Evolutionary conservation across 2,888 invertebrate genomes (phyloP).

Genomic region (Leptothorax acervorum): DNA sequence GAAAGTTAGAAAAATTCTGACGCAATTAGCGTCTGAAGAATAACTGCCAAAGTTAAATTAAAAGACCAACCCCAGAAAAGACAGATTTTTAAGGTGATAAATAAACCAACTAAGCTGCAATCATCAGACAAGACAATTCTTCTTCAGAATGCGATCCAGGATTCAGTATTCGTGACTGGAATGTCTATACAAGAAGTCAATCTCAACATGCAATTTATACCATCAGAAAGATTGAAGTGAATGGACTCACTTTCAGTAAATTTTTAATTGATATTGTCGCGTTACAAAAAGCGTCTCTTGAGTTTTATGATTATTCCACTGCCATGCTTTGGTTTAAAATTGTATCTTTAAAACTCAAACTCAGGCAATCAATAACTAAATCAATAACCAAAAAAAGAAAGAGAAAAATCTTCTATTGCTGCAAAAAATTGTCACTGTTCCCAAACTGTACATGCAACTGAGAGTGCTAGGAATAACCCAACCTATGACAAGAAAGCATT

Average conservation of each 20-base stretch:
- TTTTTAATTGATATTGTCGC: neutral
- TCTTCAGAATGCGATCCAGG: neutral
- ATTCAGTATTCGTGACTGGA: neutral
- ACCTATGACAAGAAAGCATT: neutral
- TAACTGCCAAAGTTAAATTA: neutral
- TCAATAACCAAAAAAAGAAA: neutral
- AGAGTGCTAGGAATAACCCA: neutral
- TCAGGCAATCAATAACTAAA: neutral
- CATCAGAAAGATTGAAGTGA: neutral
- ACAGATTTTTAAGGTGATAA: neutral
- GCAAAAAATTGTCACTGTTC: neutral
- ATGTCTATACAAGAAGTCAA: constrained; percentile 5
- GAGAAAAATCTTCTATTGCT: neutral
- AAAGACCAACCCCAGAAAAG: neutral
- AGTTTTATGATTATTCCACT: neutral
- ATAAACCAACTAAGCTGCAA: neutral
- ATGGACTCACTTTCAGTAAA: neutral
- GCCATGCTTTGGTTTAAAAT: neutral
- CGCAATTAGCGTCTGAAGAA: neutral
- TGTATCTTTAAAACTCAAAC: neutral
- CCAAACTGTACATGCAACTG: neutral
- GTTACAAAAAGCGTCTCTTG: neutral
- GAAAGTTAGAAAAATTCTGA: neutral
- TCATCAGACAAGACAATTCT: neutral
- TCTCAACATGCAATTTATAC: neutral